phyloP scores from a whole-genome alignment of 1,140 invertebrate genomes.

The Eulimnadia texana region DNA sequence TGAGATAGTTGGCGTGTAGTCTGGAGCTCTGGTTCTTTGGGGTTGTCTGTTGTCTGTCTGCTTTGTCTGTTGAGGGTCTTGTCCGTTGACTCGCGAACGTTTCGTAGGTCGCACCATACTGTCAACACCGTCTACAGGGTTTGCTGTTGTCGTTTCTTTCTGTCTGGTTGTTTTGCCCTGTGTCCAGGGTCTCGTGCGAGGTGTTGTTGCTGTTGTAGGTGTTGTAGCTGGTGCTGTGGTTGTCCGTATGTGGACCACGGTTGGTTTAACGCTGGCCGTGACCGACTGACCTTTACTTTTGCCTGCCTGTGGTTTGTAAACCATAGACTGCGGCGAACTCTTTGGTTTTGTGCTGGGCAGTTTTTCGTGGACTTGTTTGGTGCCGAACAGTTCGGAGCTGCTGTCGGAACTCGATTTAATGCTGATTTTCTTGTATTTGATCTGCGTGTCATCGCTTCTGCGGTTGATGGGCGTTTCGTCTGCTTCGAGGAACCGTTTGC shows the following conservation, averaged over 20 bases:
- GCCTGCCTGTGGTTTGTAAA: not conserved
- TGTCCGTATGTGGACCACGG: not conserved
- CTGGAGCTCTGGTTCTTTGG: not conserved
- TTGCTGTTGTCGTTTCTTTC: not conserved
- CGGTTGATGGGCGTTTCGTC: not conserved
- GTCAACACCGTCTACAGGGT: not conserved
- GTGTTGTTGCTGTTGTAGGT: not conserved
- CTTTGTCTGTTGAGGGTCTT: not conserved
- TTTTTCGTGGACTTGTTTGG: not conserved
- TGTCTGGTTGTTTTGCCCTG: not conserved
- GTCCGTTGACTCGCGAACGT: not conserved
- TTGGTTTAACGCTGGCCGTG: not conserved
- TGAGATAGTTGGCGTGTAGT: too few species aligned
- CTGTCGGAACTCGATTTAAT: not conserved
- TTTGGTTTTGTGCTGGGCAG: not conserved
- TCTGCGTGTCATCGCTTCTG: not conserved
- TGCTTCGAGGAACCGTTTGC: not conserved
- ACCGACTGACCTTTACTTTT: not conserved
- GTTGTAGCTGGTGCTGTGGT: not conserved
- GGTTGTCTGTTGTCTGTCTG: not conserved
- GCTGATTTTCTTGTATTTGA: not conserved
- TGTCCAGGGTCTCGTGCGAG: not conserved
- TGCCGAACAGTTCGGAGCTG: not conserved
- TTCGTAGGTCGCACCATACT: not conserved
- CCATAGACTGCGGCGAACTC: not conserved